Percentiles rank a stretch among this genome's conserved stretches.
These are phyloP conservation scores for Aepyceros melampus DNA, from an alignment of 2,113 vertebrate genomes.

Conservation along the genomic window DNA sequence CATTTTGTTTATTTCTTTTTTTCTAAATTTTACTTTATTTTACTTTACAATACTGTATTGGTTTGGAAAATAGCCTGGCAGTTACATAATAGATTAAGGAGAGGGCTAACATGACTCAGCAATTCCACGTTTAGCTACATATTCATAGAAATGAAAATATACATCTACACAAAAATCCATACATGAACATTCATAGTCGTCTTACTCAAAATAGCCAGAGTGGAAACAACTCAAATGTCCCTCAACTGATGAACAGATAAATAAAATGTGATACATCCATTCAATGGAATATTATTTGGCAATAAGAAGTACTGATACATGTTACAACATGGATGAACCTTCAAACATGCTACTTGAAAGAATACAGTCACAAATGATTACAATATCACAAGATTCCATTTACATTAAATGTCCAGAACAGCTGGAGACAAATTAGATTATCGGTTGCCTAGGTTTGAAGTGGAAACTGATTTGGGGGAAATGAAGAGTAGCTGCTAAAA, in stretches of 20 bases:
- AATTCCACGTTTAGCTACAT: not conserved
- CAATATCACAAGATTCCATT: not conserved
- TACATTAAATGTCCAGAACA: not conserved
- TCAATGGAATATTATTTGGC: not conserved
- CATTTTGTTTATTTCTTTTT: no score
- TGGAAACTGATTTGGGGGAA: not conserved
- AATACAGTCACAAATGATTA: not conserved
- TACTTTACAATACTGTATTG: no score
- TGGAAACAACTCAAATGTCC: not conserved
- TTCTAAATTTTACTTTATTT: no score
- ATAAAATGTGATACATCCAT: not conserved
- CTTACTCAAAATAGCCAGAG: not conserved
- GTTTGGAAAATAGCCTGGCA: not conserved
- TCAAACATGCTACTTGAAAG: not conserved
- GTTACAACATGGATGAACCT: not conserved
- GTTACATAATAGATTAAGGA: not conserved
- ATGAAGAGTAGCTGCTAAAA: not conserved
- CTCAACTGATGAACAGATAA: not conserved
- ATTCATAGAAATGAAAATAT: not conserved
- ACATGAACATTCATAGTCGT: not conserved
- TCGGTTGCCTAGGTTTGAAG: not conserved
- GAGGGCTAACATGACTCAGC: not conserved
- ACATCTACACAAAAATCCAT: not conserved
- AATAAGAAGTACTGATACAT: not conserved
- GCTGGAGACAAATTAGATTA: not conserved